These are phyloP conservation scores for Fistularia commersonii DNA, from an alignment of 2,797 vertebrate species.

Conservation along the genomic window DNA sequence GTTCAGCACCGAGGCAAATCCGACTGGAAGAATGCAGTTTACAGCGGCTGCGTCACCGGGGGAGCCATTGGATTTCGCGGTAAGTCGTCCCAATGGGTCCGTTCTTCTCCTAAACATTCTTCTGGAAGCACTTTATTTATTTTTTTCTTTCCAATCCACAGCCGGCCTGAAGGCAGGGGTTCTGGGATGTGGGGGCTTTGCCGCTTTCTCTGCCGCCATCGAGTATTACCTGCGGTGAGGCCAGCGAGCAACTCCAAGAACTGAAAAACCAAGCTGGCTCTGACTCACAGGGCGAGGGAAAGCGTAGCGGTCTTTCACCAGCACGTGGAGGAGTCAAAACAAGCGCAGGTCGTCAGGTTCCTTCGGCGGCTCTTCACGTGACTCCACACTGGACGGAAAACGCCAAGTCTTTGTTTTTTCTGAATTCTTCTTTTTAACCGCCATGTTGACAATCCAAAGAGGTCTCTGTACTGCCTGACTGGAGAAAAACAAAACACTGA, in stretches of 20 bases:
- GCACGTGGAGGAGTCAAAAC: too few species aligned
- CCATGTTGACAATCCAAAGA: too few species aligned
- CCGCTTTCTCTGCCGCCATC: slow-evolving; percentile 94
- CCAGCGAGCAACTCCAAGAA: neutral
- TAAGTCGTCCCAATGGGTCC: slow-evolving; percentile 51
- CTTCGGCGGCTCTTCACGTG: too few species aligned
- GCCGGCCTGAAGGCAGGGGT: slow-evolving; percentile 91
- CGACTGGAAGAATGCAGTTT: slow-evolving; percentile 96
- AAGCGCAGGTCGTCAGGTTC: too few species aligned
- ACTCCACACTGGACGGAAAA: too few species aligned
- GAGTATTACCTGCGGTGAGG: slow-evolving; percentile 91
- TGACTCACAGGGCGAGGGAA: neutral
- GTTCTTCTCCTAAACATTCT: neutral
- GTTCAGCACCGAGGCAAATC: slow-evolving; percentile 89
- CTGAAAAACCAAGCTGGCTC: slow-evolving; percentile 5
- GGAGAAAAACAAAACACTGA: too few species aligned
- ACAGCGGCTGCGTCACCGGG: slow-evolving; percentile 94
- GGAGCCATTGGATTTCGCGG: slow-evolving; percentile 93
- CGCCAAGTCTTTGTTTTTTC: too few species aligned
- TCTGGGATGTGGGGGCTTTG: slow-evolving; percentile 94
- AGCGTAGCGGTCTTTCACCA: too few species aligned
- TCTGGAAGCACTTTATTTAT: neutral
- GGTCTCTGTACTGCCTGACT: too few species aligned
- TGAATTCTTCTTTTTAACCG: too few species aligned
- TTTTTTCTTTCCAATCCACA: slow-evolving; percentile 42